These are phyloP conservation scores for Nothobranchius furzeri DNA, from an alignment of 2,113 vertebrate species.

Conservation along the genomic window DNA sequence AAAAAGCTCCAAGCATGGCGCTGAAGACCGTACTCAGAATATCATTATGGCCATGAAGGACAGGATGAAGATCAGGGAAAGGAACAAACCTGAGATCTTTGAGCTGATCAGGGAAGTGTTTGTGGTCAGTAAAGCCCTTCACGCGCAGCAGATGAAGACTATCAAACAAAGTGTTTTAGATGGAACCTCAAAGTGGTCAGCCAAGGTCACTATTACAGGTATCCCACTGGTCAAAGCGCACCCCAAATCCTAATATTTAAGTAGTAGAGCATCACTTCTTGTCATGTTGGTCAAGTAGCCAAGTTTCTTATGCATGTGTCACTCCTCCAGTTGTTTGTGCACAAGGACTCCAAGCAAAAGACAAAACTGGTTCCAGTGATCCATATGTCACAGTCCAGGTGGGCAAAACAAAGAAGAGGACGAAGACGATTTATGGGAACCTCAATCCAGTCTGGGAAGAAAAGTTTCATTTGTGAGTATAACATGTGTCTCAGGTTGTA, in stretches of 20 bases:
- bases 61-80: conserved; percentile 97
- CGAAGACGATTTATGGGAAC: conserved; percentile 98
- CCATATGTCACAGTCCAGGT: conserved; percentile 98
- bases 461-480: conserved; percentile 94
- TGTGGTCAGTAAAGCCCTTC: conserved; percentile 85
- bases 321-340: conserved; percentile 88
- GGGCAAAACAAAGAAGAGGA: conserved; percentile 97
- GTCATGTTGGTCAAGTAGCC: no score
- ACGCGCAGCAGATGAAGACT: conserved; percentile 96
- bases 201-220: conserved; percentile 98
- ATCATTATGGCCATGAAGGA: conserved; percentile 99
- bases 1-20: conserved; percentile 96
- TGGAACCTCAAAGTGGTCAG: conserved; percentile 99
- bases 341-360: conserved; percentile 97
- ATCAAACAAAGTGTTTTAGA: conserved; percentile 97
- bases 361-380: conserved; percentile 98
- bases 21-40: conserved; percentile 96
- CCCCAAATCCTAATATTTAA: neutral
- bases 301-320: neutral
- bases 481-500: neutral
- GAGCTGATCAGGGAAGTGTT: conserved; percentile 96
- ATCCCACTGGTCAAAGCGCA: neutral
- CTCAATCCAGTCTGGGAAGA: conserved; percentile 98
- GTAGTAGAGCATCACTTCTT: neutral
- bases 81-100: conserved; percentile 98